Evolutionary conservation across 2,113 vertebrate genomes (phyloP).

Genomic region (Tetraodon nigroviridis): DNA sequence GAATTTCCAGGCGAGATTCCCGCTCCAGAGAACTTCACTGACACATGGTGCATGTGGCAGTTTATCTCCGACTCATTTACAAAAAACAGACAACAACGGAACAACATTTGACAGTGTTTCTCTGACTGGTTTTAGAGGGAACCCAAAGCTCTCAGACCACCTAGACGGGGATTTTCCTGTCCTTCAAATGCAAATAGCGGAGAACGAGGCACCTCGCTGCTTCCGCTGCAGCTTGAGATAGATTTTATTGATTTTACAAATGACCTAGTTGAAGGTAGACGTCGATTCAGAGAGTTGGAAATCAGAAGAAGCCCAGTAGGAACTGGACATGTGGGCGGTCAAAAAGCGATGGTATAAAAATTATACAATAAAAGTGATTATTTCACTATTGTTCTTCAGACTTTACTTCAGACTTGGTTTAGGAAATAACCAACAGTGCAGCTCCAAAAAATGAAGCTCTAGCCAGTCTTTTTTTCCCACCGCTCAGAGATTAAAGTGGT

Average conservation of each 20-base stretch:
- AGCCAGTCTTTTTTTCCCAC: background rate
- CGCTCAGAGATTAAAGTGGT: constrained; percentile 8
- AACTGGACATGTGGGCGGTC: background rate
- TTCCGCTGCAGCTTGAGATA: constrained; percentile 12
- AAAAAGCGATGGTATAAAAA: no score
- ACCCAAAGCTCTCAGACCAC: constrained; percentile 18
- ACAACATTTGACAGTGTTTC: constrained; percentile 25
- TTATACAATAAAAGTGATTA: no score
- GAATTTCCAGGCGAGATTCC: background rate
- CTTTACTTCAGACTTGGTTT: background rate
- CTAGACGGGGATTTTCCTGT: constrained; percentile 10
- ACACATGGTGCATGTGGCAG: background rate
- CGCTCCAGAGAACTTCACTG: background rate
- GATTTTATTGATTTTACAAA: constrained; percentile 22
- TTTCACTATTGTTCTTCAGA: no score
- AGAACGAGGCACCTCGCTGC: background rate
- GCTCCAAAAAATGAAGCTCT: constrained; percentile 36
- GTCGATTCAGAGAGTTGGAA: constrained; percentile 10
- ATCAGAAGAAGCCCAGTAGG: constrained; percentile 9
- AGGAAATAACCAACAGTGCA: constrained; percentile 20
- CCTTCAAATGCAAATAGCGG: constrained; percentile 16
- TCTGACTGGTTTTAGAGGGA: constrained; percentile 9
- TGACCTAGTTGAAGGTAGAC: background rate
- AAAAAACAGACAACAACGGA: constrained; percentile 24
- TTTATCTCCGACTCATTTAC: background rate